Evolutionary conservation across 1,140 invertebrate species (phyloP), one percentile per base, ranked within the genome.

Genomic region (Drosophila tsacasi): DNA sequence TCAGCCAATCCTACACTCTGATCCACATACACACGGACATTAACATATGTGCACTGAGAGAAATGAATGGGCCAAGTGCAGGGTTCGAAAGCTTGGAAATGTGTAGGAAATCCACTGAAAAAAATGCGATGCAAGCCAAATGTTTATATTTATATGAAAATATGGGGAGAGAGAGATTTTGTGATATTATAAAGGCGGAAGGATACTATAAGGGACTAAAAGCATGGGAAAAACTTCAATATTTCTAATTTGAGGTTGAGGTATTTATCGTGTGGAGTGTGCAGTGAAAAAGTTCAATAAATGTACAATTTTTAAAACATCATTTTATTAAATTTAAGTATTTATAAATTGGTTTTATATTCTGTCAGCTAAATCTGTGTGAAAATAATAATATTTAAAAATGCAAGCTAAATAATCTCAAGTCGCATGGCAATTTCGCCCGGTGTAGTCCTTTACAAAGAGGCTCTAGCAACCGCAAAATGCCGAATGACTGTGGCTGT

Each of bases 401-500:
- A 8, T 46, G 21, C 19, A 23, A 49, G 8, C 47, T 5, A 50
- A 27, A n/a, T 50, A n/a, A 30, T 27, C 3, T 1, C 8, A 0
- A 27, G 15, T 50, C 4, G 1, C 23, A 5, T 12, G 5, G 2
- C 1, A 5, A 8, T 55, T 71, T 68, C 13, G 37, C 21, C 0
- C 10, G 47, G 67, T 71, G 67, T 21, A 46, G 50, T 21, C 12
- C 27, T 32, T 32, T 52, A 12, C 27, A 52, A 19, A 52, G 49
- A 52, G 49, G 32, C 46, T 27, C 47, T 44, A 49, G 37, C 27
- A 73, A 39, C 71, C 68, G 71, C 71, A 74, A 74, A 74, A 74
- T 74, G 71, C 37, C 67, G 46, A 74, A 73, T 74, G 68, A 30
- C 55, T 73, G 52, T 73, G 67, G 32, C 52, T 39, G 15, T 55